Evolutionary conservation across 2,888 invertebrate genomes (phyloP), one percentile per base, ranked within the genome.

Genomic region (Adelphocoris suturalis): DNA sequence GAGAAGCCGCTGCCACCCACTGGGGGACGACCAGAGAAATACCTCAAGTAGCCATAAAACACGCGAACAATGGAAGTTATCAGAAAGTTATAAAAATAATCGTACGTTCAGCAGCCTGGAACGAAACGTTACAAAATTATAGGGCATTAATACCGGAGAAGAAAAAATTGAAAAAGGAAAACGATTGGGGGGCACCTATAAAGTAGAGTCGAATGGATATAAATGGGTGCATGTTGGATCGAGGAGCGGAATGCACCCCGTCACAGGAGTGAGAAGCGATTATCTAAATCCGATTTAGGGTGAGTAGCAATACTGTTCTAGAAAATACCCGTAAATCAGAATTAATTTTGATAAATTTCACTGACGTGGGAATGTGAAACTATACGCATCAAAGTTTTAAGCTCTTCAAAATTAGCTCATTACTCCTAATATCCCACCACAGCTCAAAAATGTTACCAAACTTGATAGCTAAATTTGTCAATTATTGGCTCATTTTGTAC

Each of bases 1-100:
- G 68, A 68, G 68, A 12, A 13, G 23, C 7, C 23, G 5, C 19
- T 19, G 23, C 23, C 23, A 12, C 13, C 27, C 68, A 12, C 68
- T 23, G 23, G 23, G 68, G 68, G 13, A n/a, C 11, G 23, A 9
- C 68, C 23, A 0, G 23, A 68, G 9, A 68, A 68, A 68, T 68
- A 68, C 68, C 13, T 68, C 23, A 68, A 68, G 68, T 23, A 68
- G 23, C 23, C 68, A 68, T 68, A 68, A 68, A 68, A 68, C 9
- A 23, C 12, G 11, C 9, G 68, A 68, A 68, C 68, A 68, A 68
- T 68, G 68, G 61, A n/a, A 61, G 61, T 61, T 61, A 61, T 61
- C 61, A 61, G 61, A 61, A 61, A 68, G 68, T 23, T 68, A 23
- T 68, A 68, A 68, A 68, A 68, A 68, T 68, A 68, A 68, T 68